phyloP scores from a whole-genome alignment of 2,113 vertebrate genomes.

The Stomatorhinus ivindoensis region DNA sequence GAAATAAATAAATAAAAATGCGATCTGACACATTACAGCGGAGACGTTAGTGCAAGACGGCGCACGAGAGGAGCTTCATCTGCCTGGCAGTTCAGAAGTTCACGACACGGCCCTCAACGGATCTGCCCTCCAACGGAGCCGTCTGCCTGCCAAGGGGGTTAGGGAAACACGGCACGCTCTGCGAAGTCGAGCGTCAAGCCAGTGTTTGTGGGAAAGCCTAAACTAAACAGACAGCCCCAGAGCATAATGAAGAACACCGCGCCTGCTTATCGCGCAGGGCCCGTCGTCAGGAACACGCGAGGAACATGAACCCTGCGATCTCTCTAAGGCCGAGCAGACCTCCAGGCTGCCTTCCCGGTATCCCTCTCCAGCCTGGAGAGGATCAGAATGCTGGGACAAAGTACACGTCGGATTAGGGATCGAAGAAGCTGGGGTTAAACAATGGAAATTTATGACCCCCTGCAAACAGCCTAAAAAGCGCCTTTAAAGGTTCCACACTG shows the following conservation, averaged over 20 bases:
- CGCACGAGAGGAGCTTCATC: neutral
- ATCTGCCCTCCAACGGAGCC: neutral
- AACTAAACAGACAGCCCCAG: neutral
- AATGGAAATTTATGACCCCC: conserved; percentile 49
- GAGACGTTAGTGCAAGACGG: neutral
- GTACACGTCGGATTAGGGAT: conserved; percentile 29
- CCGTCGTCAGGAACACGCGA: neutral
- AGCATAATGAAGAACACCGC: neutral
- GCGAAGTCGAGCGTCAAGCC: neutral
- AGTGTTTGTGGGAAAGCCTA: neutral
- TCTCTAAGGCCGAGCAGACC: neutral
- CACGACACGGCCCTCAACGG: neutral
- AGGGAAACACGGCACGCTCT: neutral
- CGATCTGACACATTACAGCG: neutral
- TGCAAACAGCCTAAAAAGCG: conserved; percentile 42
- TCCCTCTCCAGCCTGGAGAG: neutral
- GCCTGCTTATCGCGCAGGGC: neutral
- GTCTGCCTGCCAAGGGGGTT: neutral
- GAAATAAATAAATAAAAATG: neutral
- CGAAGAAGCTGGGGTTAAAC: conserved; percentile 48
- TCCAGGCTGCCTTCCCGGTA: neutral
- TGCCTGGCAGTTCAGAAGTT: neutral
- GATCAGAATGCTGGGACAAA: neutral
- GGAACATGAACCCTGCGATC: neutral
- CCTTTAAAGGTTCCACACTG: conserved; percentile 46